Conservation (phyloP, 2,888 invertebrate species). For the Automeris io region DNA sequence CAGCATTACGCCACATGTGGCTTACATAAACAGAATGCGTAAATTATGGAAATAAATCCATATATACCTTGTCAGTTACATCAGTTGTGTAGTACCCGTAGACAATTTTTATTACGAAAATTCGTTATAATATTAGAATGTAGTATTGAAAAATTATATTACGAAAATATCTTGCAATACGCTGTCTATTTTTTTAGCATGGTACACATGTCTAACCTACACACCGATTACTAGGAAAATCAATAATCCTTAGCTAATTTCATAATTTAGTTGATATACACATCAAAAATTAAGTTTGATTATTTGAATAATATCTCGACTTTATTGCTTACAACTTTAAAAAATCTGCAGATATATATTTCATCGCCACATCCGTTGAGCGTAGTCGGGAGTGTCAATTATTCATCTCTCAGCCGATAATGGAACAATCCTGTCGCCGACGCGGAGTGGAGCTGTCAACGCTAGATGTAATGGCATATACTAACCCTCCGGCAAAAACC, state of each 20-base stretch:
- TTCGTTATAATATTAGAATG: neutral
- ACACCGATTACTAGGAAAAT: too few species aligned
- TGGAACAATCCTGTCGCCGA: slow-evolving; percentile 71
- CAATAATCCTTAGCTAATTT: too few species aligned
- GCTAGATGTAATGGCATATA: slow-evolving; percentile 54
- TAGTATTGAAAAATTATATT: neutral
- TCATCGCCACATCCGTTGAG: slow-evolving; percentile 45
- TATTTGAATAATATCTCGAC: too few species aligned
- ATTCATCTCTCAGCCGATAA: slow-evolving; percentile 66
- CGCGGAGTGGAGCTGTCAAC: slow-evolving; percentile 64
- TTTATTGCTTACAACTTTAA: neutral
- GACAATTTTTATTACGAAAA: too few species aligned
- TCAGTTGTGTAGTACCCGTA: too few species aligned
- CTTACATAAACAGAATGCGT: neutral
- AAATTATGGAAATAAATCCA: neutral
- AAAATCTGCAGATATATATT: slow-evolving; percentile 5
- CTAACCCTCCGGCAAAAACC: slow-evolving; percentile 43
- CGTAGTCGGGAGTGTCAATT: slow-evolving; percentile 55
- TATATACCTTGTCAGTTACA: too few species aligned
- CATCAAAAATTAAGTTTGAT: too few species aligned
- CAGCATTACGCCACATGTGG: neutral
- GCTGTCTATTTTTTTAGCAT: too few species aligned
- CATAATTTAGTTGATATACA: too few species aligned
- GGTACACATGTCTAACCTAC: too few species aligned
- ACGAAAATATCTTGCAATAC: neutral